Percentiles rank a stretch among this genome's conserved stretches.
Conservation (phyloP, 2,888 invertebrate species). For the Rugalucina vietnamica region DNA sequence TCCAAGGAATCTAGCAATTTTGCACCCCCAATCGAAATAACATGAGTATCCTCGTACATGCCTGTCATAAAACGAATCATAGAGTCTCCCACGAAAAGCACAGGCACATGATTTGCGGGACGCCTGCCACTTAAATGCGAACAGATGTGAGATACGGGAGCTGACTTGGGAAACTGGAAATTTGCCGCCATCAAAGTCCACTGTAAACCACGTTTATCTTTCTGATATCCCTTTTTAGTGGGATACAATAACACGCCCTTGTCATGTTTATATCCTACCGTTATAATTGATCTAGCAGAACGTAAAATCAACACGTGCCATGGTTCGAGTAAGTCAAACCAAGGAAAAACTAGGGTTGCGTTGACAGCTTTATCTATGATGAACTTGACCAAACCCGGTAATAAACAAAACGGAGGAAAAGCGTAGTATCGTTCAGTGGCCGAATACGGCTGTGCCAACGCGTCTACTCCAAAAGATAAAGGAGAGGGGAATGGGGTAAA, state of each 20-base stretch:
- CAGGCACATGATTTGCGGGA: neutral
- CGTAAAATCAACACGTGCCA: neutral
- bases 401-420: slow-evolving; percentile 21
- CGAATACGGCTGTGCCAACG: slow-evolving; percentile 32
- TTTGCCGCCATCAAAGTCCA: slow-evolving; percentile 21
- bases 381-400: slow-evolving; percentile 16
- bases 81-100: neutral
- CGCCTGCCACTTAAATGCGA: neutral
- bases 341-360: neutral
- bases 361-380: slow-evolving; percentile 1
- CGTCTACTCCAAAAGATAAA: slow-evolving; percentile 38
- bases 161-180: neutral
- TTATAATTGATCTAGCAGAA: neutral
- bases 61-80: neutral
- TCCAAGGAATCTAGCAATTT: neutral
- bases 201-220: slow-evolving; percentile 11
- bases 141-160: neutral
- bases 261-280: neutral
- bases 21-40: neutral
- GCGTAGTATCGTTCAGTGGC: slow-evolving; percentile 7
- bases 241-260: slow-evolving; percentile 3
- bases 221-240: neutral
- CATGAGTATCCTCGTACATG: neutral
- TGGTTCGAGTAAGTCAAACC: neutral
- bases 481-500: slow-evolving; percentile 38